Evolutionary conservation across 2,797 vertebrate genomes (phyloP).

Genomic region (Myotis daubentonii): DNA sequence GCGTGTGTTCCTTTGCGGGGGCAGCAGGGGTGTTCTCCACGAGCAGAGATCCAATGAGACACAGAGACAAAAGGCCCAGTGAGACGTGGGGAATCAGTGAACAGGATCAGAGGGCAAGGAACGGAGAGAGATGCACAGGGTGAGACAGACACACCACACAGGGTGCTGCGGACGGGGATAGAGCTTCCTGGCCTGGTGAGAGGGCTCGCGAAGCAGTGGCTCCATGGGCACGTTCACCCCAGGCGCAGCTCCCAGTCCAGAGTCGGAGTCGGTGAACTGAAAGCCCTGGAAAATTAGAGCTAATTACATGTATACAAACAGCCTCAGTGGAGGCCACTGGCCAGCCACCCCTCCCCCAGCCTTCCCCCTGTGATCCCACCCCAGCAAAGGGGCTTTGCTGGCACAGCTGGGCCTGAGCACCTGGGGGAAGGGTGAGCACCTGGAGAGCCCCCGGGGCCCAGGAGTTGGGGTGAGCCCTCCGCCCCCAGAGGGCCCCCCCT

Average conservation of each 20-base stretch:
- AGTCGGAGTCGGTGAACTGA: neutral
- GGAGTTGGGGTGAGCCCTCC: neutral
- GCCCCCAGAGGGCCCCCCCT: rapidly evolving
- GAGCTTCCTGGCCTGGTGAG: neutral
- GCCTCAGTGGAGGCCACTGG: neutral
- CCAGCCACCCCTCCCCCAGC: neutral
- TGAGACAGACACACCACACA: neutral
- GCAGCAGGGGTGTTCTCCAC: neutral
- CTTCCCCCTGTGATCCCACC: neutral
- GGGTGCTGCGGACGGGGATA: no score
- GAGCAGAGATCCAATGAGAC: no score
- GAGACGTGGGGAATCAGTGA: no score
- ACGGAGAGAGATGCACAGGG: neutral
- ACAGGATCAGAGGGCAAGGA: no score
- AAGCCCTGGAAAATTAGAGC: slow-evolving; percentile 52
- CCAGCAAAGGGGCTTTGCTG: neutral
- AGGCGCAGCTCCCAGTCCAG: neutral
- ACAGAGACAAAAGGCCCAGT: no score
- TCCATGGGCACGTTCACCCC: neutral
- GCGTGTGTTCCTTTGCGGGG: slow-evolving; percentile 51
- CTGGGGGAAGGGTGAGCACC: no score
- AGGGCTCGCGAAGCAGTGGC: neutral
- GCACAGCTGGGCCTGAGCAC: no score
- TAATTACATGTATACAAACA: slow-evolving; percentile 66
- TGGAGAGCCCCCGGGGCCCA: neutral